Percentiles rank a stretch among this genome's conserved stretches.
Evolutionary conservation across 1,140 invertebrate species (phyloP).

Genomic region (Ganaspis sp.): DNA sequence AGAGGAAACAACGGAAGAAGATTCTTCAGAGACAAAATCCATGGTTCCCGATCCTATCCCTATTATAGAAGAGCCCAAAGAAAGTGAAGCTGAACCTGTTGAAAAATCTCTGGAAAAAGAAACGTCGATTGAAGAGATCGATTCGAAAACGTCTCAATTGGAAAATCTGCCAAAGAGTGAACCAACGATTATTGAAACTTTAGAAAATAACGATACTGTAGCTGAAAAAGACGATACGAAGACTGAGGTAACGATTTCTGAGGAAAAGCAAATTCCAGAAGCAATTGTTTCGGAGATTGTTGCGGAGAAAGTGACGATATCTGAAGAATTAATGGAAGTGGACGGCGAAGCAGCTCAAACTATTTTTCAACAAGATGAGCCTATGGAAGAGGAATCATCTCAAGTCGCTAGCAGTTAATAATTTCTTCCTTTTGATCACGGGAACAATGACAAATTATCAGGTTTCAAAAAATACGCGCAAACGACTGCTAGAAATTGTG

Average conservation of each 20-base stretch:
- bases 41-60: constrained; percentile 65
- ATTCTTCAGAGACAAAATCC: constrained; percentile 49
- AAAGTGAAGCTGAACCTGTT: constrained; percentile 46
- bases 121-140: constrained; percentile 22
- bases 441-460: constrained; percentile 1
- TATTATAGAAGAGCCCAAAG: constrained; percentile 68
- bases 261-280: neutral
- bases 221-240: constrained; percentile 30
- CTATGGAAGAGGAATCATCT: constrained; percentile 70
- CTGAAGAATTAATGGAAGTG: constrained; percentile 70
- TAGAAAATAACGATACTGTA: constrained; percentile 33
- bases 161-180: constrained; percentile 37
- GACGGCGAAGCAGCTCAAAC: constrained; percentile 63
- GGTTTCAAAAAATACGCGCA: constrained; percentile 14
- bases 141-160: neutral
- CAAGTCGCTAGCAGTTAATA: constrained; percentile 71
- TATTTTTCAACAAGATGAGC: constrained; percentile 63
- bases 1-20: constrained; percentile 63
- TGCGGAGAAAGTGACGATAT: constrained; percentile 34
- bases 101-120: constrained; percentile 47
- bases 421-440: constrained; percentile 16
- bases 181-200: neutral
- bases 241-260: neutral
- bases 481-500: constrained; percentile 22
- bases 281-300: constrained; percentile 21